These are phyloP conservation scores for Drosophila auraria DNA, from an alignment of 1,140 invertebrate species.

Conservation along the genomic window DNA sequence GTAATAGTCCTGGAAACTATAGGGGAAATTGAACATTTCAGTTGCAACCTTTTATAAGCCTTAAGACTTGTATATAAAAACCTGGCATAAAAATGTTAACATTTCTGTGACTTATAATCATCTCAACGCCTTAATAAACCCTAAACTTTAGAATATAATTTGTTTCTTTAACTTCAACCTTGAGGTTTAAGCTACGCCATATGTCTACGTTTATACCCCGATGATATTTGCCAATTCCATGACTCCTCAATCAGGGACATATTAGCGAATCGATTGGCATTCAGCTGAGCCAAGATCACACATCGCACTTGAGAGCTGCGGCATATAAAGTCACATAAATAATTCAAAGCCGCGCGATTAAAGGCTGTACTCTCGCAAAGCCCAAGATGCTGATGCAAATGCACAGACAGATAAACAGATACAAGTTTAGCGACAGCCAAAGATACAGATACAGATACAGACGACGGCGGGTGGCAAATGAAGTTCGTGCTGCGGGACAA, in stretches of 20 bases:
- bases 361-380: constrained; percentile 4
- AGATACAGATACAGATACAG: constrained; percentile 17
- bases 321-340: constrained; percentile 35
- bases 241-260: constrained; percentile 39
- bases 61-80: too few species aligned
- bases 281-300: constrained; percentile 39
- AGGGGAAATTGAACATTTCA: too few species aligned
- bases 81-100: too few species aligned
- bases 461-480: constrained; percentile 32
- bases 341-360: constrained; percentile 49
- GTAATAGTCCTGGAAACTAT: too few species aligned
- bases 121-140: not conserved
- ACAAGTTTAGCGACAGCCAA: constrained; percentile 26
- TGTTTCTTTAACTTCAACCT: not conserved
- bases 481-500: constrained; percentile 22
- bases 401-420: constrained; percentile 15
- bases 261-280: constrained; percentile 44
- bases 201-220: not conserved
- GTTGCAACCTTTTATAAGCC: too few species aligned
- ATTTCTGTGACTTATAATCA: too few species aligned
- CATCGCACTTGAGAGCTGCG: constrained; percentile 27
- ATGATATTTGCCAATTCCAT: constrained; percentile 12
- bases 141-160: too few species aligned
- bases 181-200: not conserved
- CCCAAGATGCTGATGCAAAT: constrained; percentile 39